A percentile compares a stretch with the other conserved stretches of the same genome.
phyloP scores from a whole-genome alignment of 2,113 vertebrate species.

The Tapirus terrestris region DNA sequence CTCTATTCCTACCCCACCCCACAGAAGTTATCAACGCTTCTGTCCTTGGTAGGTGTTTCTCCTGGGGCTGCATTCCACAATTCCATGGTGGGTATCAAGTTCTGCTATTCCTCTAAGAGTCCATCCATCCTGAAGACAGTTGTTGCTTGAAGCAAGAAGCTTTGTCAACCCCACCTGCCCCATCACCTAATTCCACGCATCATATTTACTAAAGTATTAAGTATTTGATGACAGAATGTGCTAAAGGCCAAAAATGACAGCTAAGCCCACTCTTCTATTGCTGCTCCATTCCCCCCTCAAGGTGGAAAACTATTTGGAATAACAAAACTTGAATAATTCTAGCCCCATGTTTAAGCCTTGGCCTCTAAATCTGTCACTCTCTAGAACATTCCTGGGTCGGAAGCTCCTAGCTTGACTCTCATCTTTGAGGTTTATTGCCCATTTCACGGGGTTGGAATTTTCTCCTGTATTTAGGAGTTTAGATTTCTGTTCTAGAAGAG shows the following conservation, averaged over 20 bases:
- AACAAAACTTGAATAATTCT: constrained; percentile 34
- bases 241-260: constrained; percentile 16
- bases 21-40: not conserved
- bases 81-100: not conserved
- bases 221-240: constrained; percentile 56
- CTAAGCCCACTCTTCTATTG: not conserved
- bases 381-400: not conserved
- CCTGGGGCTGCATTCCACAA: constrained; percentile 64
- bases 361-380: not conserved
- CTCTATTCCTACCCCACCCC: not conserved
- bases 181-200: not conserved
- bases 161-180: not conserved
- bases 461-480: not conserved
- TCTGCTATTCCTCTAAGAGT: not conserved
- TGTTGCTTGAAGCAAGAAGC: constrained; percentile 31
- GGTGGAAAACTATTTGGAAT: not conserved
- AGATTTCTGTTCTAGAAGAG: not conserved
- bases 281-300: not conserved
- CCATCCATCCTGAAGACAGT: constrained; percentile 5
- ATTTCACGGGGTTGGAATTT: not conserved
- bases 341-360: not conserved
- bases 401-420: not conserved
- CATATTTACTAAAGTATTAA: constrained; percentile 9
- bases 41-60: constrained; percentile 1
- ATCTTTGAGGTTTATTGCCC: not conserved